phyloP scores from a whole-genome alignment of 2,113 vertebrate genomes.

The Esox niger region DNA sequence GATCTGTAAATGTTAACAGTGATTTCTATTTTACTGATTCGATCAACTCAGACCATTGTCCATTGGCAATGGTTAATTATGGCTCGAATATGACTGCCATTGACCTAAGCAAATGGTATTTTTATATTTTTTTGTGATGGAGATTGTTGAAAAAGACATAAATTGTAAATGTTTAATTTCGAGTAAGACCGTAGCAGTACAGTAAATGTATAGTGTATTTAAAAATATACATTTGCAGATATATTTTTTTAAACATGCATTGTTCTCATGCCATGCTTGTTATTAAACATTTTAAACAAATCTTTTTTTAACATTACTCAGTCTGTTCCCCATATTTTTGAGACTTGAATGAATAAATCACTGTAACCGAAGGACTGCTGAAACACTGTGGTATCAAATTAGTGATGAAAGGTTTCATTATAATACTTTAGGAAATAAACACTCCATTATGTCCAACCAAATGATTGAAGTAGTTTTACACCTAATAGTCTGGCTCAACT shows the following conservation, averaged over 20 bases:
- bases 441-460: not conserved
- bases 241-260: conserved; percentile 74
- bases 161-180: conserved; percentile 64
- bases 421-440: not conserved
- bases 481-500: not conserved
- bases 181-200: conserved; percentile 49
- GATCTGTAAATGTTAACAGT: not conserved
- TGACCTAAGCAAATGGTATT: conserved; percentile 30
- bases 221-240: conserved; percentile 68
- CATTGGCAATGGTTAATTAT: conserved; percentile 2
- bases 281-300: conserved; percentile 69
- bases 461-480: not conserved
- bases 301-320: conserved; percentile 37
- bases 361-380: not conserved
- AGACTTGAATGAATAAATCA: not conserved
- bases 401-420: not conserved
- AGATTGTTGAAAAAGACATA: conserved; percentile 16
- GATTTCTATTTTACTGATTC: conserved; percentile 10
- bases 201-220: conserved; percentile 62
- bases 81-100: conserved; percentile 24
- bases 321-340: not conserved
- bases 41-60: conserved; percentile 4
- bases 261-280: conserved; percentile 64
- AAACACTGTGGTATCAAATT: not conserved
- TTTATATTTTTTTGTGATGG: conserved; percentile 22